These are phyloP conservation scores for Thymelicus acteon DNA, from an alignment of 2,888 invertebrate species.

Conservation along the genomic window DNA sequence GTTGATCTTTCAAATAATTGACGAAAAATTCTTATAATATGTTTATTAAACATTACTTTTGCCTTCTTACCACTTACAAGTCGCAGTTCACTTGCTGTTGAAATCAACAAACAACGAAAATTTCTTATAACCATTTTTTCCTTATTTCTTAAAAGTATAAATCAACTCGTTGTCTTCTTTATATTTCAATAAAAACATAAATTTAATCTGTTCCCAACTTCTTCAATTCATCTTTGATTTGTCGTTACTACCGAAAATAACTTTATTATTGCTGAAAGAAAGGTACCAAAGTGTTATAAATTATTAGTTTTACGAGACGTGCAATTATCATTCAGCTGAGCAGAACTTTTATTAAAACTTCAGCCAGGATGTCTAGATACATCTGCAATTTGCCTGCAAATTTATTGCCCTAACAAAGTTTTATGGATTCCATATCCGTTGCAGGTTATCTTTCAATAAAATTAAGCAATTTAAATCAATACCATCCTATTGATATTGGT, in stretches of 20 bases:
- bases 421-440: constrained; percentile 16
- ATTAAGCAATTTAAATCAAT: background rate
- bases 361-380: constrained; percentile 21
- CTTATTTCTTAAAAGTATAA: too few species aligned
- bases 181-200: too few species aligned
- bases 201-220: background rate
- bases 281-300: constrained; percentile 13
- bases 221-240: background rate
- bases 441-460: background rate
- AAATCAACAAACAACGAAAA: too few species aligned
- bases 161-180: too few species aligned
- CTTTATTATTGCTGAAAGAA: constrained; percentile 5
- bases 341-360: constrained; percentile 34
- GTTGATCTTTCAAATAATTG: too few species aligned
- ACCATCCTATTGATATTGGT: too few species aligned
- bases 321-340: constrained; percentile 28
- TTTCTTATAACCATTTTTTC: too few species aligned
- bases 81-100: too few species aligned
- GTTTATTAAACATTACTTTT: too few species aligned
- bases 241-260: background rate
- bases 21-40: too few species aligned
- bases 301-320: constrained; percentile 29
- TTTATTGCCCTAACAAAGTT: constrained; percentile 34
- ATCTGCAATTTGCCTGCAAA: constrained; percentile 28
- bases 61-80: too few species aligned